Percentiles rank a stretch among this genome's conserved stretches.
These are phyloP conservation scores for Heterocephalus glaber DNA, from an alignment of 2,113 vertebrate genomes.

Conservation along the genomic window DNA sequence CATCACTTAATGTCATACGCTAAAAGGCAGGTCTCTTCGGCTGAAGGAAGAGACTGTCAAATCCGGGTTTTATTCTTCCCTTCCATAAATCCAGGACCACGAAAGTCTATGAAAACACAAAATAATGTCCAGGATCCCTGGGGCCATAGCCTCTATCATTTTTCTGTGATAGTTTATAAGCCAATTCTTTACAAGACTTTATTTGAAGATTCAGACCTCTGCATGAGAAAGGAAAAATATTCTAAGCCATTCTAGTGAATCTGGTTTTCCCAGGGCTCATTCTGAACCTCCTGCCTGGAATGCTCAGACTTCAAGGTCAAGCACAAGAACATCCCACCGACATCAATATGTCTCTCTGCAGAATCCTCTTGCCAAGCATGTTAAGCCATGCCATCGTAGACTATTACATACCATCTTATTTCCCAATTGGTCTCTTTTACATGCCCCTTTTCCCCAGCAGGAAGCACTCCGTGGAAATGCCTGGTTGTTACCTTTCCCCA, in stretches of 20 bases:
- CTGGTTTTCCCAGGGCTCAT: background rate
- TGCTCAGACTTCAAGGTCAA: background rate
- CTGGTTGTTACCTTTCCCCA: background rate
- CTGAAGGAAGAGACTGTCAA: constrained; percentile 17
- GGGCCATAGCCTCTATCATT: background rate
- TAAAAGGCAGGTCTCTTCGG: constrained; percentile 2
- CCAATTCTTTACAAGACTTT: background rate
- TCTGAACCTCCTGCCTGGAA: background rate
- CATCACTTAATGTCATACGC: constrained; percentile 38
- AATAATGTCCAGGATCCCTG: constrained; percentile 26
- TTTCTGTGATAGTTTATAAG: background rate
- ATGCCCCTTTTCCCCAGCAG: background rate
- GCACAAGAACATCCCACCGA: background rate
- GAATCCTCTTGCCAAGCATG: background rate
- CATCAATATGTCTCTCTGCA: background rate
- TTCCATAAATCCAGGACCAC: constrained; percentile 23
- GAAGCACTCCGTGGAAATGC: background rate
- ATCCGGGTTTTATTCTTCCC: background rate
- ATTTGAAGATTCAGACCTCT: background rate
- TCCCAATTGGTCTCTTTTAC: background rate
- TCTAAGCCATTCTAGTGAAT: background rate
- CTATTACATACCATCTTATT: background rate
- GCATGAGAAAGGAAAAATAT: constrained; percentile 2
- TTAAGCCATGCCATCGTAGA: background rate
- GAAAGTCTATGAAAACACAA: constrained; percentile 17